These are phyloP conservation scores for Thymelicus sylvestris DNA, from an alignment of 2,888 invertebrate genomes.

Conservation along the genomic window DNA sequence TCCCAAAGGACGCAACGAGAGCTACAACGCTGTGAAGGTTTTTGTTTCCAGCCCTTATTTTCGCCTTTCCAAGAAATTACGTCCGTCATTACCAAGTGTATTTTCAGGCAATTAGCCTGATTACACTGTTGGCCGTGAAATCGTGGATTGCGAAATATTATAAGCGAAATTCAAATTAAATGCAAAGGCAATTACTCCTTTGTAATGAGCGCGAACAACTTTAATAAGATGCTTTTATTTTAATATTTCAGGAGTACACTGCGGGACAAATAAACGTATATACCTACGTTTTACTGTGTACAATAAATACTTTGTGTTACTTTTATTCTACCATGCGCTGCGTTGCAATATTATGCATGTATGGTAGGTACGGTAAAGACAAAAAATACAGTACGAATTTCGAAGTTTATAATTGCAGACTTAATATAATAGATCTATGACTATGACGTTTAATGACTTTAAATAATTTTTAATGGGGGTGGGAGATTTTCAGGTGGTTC, in stretches of 20 bases:
- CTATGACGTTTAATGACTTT: no score
- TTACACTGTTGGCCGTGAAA: slow-evolving; percentile 30
- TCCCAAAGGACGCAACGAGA: not conserved
- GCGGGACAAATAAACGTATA: not conserved
- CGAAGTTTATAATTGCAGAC: no score
- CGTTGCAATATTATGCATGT: no score
- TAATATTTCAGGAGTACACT: slow-evolving; percentile 2
- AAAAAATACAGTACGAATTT: no score
- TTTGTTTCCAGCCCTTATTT: not conserved
- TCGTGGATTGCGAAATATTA: slow-evolving; percentile 20
- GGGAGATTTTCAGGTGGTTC: no score
- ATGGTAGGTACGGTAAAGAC: no score
- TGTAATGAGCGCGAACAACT: slow-evolving; percentile 18
- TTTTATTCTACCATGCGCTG: no score
- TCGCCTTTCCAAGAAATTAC: slow-evolving; percentile 18
- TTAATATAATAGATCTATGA: no score
- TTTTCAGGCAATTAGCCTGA: slow-evolving; percentile 22
- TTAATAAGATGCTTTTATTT: slow-evolving; percentile 26
- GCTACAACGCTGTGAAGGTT: not conserved
- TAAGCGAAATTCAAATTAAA: slow-evolving; percentile 28
- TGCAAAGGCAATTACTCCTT: slow-evolving; percentile 25
- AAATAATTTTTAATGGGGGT: no score
- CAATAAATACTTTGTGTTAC: no score
- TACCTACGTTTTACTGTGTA: no score
- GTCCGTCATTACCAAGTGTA: slow-evolving; percentile 12